Percentiles rank a stretch among this genome's conserved stretches.
phyloP scores from a whole-genome alignment of 2,113 vertebrate genomes.

The Prionailurus bengalensis region DNA sequence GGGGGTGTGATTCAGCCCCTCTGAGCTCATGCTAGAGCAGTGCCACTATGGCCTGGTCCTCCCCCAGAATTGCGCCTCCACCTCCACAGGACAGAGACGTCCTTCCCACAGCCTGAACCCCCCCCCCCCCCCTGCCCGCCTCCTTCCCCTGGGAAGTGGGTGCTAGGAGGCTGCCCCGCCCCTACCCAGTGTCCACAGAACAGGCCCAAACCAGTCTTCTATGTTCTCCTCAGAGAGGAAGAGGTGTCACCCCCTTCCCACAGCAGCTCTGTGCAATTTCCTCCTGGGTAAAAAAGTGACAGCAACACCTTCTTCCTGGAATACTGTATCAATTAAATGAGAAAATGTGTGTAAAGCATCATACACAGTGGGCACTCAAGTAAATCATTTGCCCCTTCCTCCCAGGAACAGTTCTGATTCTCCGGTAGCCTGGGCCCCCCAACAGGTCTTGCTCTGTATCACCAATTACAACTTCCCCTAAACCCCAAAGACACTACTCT shows the following conservation, averaged over 20 bases:
- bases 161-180: not conserved
- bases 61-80: not conserved
- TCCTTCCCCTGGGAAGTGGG: rapidly evolving
- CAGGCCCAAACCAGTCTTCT: not conserved
- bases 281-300: not conserved
- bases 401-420: not conserved
- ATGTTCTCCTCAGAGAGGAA: not conserved
- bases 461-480: not conserved
- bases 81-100: not conserved
- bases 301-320: not conserved
- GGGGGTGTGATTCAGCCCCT: not conserved
- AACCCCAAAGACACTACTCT: not conserved
- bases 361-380: not conserved
- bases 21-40: not conserved
- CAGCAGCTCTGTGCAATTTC: not conserved
- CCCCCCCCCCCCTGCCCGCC: not conserved
- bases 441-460: not conserved
- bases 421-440: not conserved
- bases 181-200: not conserved
- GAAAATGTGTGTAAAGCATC: not conserved
- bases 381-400: not conserved
- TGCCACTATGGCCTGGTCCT: not conserved
- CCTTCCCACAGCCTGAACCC: not conserved
- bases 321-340: not conserved
- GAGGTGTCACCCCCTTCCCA: no score